Conservation (phyloP, 2,888 invertebrate species). For the Diogma glabrata region DNA sequence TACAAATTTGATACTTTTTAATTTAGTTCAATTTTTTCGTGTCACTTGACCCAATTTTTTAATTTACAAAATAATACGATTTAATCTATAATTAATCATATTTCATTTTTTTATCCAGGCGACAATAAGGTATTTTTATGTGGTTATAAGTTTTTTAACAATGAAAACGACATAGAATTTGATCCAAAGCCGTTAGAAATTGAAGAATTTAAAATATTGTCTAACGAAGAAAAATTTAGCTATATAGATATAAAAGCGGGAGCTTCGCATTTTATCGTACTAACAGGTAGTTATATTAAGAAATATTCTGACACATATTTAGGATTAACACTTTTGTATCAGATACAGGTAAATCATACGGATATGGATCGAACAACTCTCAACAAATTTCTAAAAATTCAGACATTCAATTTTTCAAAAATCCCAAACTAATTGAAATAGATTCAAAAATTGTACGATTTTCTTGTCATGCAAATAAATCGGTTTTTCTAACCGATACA, state of each 20-base stretch:
- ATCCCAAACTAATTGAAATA: neutral
- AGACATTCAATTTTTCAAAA: neutral
- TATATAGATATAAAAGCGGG: slow-evolving; percentile 32
- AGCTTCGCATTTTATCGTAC: slow-evolving; percentile 32
- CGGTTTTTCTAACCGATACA: neutral
- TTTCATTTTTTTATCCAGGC: neutral
- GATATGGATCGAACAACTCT: neutral
- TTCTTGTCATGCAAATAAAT: neutral
- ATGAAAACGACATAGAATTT: neutral
- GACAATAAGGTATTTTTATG: slow-evolving; percentile 1
- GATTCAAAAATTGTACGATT: neutral
- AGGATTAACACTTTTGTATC: no score
- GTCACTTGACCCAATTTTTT: no score
- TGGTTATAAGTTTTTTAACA: neutral
- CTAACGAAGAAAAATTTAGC: slow-evolving; percentile 23
- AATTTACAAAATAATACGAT: no score
- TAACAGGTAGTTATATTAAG: slow-evolving; percentile 32
- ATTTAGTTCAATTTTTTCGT: no score
- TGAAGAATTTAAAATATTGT: slow-evolving; percentile 30
- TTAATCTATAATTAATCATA: neutral
- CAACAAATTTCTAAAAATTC: neutral
- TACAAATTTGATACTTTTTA: no score
- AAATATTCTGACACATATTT: no score
- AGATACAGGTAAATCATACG: slow-evolving; percentile 1
- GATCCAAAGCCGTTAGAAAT: slow-evolving; percentile 32